Evolutionary conservation across 2,113 vertebrate genomes (phyloP).

Genomic region (Gulo gulo): DNA sequence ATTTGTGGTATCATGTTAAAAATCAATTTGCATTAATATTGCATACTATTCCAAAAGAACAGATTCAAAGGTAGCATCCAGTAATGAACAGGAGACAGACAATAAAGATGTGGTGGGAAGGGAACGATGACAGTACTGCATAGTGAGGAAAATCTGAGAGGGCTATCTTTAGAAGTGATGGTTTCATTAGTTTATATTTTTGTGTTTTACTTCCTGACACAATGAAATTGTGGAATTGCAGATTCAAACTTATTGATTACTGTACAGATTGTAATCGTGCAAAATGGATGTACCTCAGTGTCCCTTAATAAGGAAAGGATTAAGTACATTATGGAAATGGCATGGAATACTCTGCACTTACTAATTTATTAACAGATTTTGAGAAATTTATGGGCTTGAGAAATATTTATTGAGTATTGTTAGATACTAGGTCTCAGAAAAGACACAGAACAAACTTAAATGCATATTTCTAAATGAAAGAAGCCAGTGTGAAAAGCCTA

Average conservation of each 20-base stretch:
- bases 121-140: background rate
- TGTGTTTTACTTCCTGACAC: background rate
- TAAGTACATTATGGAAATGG: background rate
- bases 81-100: background rate
- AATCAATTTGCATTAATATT: constrained; percentile 29
- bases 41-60: background rate
- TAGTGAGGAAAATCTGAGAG: background rate
- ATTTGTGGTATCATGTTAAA: background rate
- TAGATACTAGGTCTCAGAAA: background rate
- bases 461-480: background rate
- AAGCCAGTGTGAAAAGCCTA: background rate
- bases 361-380: constrained; percentile 13
- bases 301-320: background rate
- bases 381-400: background rate
- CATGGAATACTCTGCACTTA: background rate
- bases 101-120: background rate
- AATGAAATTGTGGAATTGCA: background rate
- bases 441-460: background rate
- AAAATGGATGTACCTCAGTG: background rate
- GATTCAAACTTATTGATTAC: background rate
- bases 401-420: constrained; percentile 17
- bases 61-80: background rate
- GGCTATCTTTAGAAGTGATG: background rate
- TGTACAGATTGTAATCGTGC: background rate
- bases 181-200: background rate